Base-by-base conservation (phyloP, 1,140 invertebrate species). In the Lepidurus couesii region DNA sequence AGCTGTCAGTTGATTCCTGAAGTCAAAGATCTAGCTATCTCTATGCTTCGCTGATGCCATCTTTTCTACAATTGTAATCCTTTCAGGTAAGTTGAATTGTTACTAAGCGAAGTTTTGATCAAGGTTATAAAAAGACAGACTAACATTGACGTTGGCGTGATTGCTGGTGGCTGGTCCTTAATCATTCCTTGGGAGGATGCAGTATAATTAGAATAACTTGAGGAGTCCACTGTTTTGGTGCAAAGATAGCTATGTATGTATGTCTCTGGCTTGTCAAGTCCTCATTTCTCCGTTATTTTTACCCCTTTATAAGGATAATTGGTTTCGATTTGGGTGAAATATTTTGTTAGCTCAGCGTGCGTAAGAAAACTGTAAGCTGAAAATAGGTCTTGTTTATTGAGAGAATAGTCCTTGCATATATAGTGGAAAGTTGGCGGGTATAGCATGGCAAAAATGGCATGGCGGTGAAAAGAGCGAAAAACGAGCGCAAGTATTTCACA, bases 361-460 rank as follows among this genome's bases (percentile, higher is more conserved):
- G 53, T 7, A 65, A n/a, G 53, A 65, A 65, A 13, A 7, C 53
- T 21, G 16, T 65, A 65, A 65, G 13, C 53, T 65, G 53, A 65
- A 65, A 65, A 65, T 65, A 65, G 53, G 53, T 65, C 53, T 65
- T 21, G 53, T 65, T 65, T 65, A 65, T 65, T 65, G 53, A 65
- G 53, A 65, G 53, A 65, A 65, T 65, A 65, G 53, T 65, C 53
- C 53, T 65, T 65, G 53, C 53, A 65, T 65, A 34, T 34, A 16
- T 65, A 65, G 53, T 65, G 53, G 53, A 65, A 65, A 65, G 53
- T 65, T 65, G 53, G 53, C 53, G 21, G 21, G 53, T 65, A 65
- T 65, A 65, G 53, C 53, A 65, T 65, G 53, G 53, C 53, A 65
- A 65, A 65, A 65, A 65, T 65, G 53, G 53, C 53, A 65, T 16